A percentile compares a stretch with the other conserved stretches of the same genome.
These are phyloP conservation scores for Charaxes varanes DNA, from an alignment of 1,140 invertebrate genomes.

Conservation along the genomic window DNA sequence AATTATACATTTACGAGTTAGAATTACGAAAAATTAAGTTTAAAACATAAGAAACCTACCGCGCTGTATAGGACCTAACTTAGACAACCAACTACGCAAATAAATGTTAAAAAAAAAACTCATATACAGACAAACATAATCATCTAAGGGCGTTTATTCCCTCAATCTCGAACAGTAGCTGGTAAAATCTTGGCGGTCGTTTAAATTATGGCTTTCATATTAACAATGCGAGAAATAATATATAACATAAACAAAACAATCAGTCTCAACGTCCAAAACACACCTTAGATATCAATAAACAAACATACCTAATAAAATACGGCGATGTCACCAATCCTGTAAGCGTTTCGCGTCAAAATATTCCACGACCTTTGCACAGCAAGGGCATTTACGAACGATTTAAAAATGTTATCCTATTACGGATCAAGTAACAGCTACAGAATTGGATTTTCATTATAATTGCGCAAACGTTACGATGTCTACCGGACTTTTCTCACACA, in stretches of 20 bases:
- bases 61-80: conserved; percentile 54
- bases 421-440: conserved; percentile 22
- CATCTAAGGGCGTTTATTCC: conserved; percentile 24
- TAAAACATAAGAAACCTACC: conserved; percentile 49
- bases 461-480: conserved; percentile 14
- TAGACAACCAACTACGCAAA: conserved; percentile 54
- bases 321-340: conserved; percentile 21
- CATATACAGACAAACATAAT: conserved; percentile 68
- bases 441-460: conserved; percentile 21
- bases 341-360: conserved; percentile 10
- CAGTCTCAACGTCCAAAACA: conserved; percentile 71
- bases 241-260: conserved; percentile 73
- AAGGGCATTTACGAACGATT: neutral
- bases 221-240: conserved; percentile 69
- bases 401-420: conserved; percentile 7
- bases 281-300: conserved; percentile 54
- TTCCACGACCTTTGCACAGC: conserved; percentile 1
- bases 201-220: conserved; percentile 50
- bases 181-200: conserved; percentile 21
- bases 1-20: conserved; percentile 65
- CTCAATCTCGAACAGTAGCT: conserved; percentile 14
- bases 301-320: conserved; percentile 30
- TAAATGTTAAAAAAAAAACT: conserved; percentile 52
- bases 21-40: conserved; percentile 54
- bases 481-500: conserved; percentile 12